These are phyloP conservation scores for Phoenicopterus ruber DNA, from an alignment of 2,113 vertebrate genomes.

Conservation along the genomic window DNA sequence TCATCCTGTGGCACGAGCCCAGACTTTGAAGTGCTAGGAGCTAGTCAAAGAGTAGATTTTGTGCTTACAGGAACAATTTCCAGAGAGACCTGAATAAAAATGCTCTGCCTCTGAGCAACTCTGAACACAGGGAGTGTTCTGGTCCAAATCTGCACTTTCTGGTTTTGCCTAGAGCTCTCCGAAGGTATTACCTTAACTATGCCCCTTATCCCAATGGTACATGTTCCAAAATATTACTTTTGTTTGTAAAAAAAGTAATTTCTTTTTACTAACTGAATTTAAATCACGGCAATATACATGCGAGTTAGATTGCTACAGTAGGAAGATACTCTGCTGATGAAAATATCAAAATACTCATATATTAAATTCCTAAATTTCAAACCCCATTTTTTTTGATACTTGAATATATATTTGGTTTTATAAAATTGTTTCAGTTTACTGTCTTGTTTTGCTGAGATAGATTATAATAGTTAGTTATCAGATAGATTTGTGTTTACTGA, in stretches of 20 bases:
- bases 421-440: background rate
- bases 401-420: background rate
- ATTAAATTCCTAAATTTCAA: background rate
- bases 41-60: conserved; percentile 38
- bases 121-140: background rate
- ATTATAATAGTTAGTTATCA: background rate
- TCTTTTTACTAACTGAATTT: background rate
- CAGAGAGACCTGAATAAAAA: conserved; percentile 27
- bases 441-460: background rate
- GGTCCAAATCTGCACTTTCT: background rate
- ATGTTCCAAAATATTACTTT: background rate
- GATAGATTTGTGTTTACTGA: background rate
- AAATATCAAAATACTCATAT: background rate
- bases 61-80: conserved; percentile 43
- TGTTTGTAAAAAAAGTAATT: background rate
- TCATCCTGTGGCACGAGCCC: background rate
- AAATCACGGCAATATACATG: background rate
- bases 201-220: background rate
- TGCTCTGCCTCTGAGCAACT: background rate
- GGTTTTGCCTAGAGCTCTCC: background rate
- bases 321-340: background rate
- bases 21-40: conserved; percentile 30
- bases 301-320: background rate
- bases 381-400: rapidly evolving
- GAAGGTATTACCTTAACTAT: background rate